Percentiles rank a stretch among this genome's conserved stretches.
Evolutionary conservation across 2,797 vertebrate species (phyloP).

Genomic region (Lemur catta): DNA sequence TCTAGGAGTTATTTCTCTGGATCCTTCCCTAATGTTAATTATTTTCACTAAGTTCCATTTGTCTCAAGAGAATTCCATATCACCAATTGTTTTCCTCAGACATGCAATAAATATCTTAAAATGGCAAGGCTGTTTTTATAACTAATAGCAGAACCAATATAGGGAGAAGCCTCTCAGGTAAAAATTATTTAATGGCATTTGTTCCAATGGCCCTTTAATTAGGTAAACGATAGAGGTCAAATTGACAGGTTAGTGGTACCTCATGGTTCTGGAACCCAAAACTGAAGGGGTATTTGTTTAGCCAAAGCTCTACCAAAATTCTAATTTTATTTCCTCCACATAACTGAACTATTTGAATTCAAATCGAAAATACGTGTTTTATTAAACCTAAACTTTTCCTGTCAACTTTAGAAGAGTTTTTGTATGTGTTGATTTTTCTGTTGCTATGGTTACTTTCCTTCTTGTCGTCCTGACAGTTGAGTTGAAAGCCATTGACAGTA

Average conservation of each 20-base stretch:
- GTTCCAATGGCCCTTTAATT: constrained; percentile 34
- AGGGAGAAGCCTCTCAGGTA: neutral
- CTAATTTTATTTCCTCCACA: neutral
- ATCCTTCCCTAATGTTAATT: neutral
- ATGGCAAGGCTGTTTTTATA: constrained; percentile 43
- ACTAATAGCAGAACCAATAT: neutral
- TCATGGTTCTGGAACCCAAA: neutral
- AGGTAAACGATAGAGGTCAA: neutral
- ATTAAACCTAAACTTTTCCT: constrained; percentile 40
- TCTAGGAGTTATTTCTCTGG: neutral
- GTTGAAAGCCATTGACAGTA: constrained; percentile 29
- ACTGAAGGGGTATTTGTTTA: constrained; percentile 15
- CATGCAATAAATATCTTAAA: constrained; percentile 14
- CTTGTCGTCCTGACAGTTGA: constrained; percentile 32
- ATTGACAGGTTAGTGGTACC: neutral
- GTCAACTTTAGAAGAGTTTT: neutral
- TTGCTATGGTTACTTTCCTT: constrained; percentile 47
- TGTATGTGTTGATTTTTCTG: neutral
- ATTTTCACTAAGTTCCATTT: constrained; percentile 27
- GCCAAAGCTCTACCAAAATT: neutral
- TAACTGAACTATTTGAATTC: constrained; percentile 22
- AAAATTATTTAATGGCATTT: constrained; percentile 16
- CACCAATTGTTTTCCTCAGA: neutral
- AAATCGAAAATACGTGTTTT: constrained; percentile 27
- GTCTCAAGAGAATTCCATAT: constrained; percentile 20